phyloP scores from a whole-genome alignment of 2,797 vertebrate species.

The Pseudotriccus pelzelni region DNA sequence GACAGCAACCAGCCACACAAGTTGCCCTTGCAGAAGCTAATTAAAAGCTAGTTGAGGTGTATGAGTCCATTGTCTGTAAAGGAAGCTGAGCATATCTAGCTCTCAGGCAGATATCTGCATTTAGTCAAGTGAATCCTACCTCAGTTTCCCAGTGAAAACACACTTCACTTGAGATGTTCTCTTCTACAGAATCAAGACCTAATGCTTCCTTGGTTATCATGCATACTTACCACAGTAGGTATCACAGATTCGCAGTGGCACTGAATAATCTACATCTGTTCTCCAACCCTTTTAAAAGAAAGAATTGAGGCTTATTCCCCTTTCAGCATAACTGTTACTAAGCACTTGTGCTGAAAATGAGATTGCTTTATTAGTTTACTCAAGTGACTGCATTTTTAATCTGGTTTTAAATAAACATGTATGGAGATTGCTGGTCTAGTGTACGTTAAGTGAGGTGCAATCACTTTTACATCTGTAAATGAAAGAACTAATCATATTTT shows the following conservation, averaged over 20 bases:
- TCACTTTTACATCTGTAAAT: background rate
- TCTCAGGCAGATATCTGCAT: background rate
- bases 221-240: slow-evolving; percentile 67
- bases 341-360: background rate
- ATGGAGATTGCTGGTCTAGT: background rate
- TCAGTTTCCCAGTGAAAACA: background rate
- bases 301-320: slow-evolving; percentile 8
- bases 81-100: background rate
- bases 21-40: background rate
- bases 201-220: background rate
- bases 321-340: background rate
- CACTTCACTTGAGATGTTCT: background rate
- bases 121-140: background rate
- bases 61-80: background rate
- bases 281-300: slow-evolving; percentile 72
- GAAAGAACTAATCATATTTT: background rate
- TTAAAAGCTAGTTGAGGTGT: background rate
- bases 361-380: background rate
- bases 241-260: slow-evolving; percentile 70
- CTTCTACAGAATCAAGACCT: background rate
- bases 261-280: slow-evolving; percentile 72
- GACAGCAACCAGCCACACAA: background rate
- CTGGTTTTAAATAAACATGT: background rate
- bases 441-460: background rate
- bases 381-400: background rate